Evolutionary conservation across 1,140 invertebrate genomes (phyloP), one percentile per base, ranked within the genome.

Genomic region (Pogonognathellus flavescens): DNA sequence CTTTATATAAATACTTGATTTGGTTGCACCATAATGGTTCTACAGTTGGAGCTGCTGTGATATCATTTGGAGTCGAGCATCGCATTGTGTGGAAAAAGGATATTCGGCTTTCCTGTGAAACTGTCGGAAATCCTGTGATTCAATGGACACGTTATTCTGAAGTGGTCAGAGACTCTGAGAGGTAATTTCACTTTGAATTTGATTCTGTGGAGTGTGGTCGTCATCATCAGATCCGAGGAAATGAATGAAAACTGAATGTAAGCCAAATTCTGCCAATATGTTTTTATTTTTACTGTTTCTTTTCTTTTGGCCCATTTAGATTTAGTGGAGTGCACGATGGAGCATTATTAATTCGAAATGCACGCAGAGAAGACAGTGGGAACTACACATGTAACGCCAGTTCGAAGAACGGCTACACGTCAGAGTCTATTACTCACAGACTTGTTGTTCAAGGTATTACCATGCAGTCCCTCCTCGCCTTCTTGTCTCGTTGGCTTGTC

Each of bases 361-460:
- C 53, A 16, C 62, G 81, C 11, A 18, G 86, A 84, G 62, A 85
- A 88, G 8, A 89, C 91, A 14, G 89, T 88, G 90, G 90, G 50
- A 87, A 88, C 70, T 90, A 89, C 81, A 88, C 87, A 14, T 90
- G 89, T 60, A 84, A 86, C 20, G 84, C 82, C 9, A 70, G 22
- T 13, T 82, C 84, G 14, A 80, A 86, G 49, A 92, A 92, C 82
- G 84, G 88, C 7, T 88, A 91, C 83, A 90, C 91, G 5, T 86
- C 88, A n/a, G 92, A 92, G 83, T 89, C 89, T 57, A 90, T 92
- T 59, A 89, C 89, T 0, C 90, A 91, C 84, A 88, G 89, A 16
- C 84, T 92, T 0, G 90, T 89, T 62, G 91, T 92, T 14, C 90
- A 91, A 87, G 86, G 86, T 87, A 83, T 53, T 49, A 18, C 25